These are phyloP conservation scores for Megaceryle torquata DNA, from an alignment of 2,113 vertebrate genomes.

Conservation along the genomic window DNA sequence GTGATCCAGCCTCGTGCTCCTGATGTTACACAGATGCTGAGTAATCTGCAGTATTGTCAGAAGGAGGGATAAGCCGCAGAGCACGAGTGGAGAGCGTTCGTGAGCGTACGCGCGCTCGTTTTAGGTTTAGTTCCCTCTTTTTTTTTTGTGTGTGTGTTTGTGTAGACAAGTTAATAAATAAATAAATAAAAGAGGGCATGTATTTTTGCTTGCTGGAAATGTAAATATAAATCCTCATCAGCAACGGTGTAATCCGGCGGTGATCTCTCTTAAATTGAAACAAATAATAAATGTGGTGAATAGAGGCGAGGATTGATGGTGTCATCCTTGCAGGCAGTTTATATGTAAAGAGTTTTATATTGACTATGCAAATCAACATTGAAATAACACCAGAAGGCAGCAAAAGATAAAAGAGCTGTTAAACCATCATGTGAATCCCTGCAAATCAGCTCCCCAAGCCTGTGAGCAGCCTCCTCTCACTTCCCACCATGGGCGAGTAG, in stretches of 20 bases:
- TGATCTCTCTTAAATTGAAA: conserved; percentile 46
- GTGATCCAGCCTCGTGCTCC: neutral
- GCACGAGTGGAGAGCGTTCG: neutral
- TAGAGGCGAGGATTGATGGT: conserved; percentile 37
- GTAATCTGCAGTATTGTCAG: conserved; percentile 49
- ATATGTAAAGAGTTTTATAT: conserved; percentile 19
- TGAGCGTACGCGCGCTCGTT: neutral
- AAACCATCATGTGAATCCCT: neutral
- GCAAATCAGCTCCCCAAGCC: neutral
- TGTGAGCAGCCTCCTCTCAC: neutral
- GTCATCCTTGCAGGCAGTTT: conserved; percentile 54
- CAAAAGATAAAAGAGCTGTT: conserved; percentile 25
- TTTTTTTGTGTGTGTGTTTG: neutral
- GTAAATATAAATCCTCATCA: conserved; percentile 60
- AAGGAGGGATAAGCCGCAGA: neutral
- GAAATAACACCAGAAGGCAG: conserved; percentile 48
- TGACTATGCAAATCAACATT: conserved; percentile 31
- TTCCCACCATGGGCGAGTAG: neutral
- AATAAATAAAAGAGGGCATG: neutral
- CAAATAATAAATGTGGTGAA: conserved; percentile 42
- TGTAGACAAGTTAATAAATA: neutral
- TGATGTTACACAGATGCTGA: conserved; percentile 22
- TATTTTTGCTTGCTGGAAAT: conserved; percentile 38
- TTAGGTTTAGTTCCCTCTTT: neutral
- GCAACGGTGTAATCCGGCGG: conserved; percentile 8